phyloP scores from a whole-genome alignment of 2,113 vertebrate species.

The Eudorcas thomsonii region DNA sequence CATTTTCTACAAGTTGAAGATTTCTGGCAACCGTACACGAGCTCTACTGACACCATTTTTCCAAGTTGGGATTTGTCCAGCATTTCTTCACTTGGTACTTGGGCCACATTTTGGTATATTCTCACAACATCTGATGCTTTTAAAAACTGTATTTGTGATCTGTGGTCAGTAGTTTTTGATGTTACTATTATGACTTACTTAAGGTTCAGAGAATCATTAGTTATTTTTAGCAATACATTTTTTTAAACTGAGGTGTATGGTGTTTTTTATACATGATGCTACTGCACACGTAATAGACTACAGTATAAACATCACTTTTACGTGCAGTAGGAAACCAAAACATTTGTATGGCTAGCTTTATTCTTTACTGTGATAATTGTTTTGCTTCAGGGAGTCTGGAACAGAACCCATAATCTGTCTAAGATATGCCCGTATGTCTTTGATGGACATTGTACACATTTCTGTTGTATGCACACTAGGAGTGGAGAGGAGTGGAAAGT shows the following conservation, averaged over 20 bases:
- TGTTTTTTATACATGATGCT: background rate
- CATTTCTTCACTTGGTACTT: background rate
- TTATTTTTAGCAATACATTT: background rate
- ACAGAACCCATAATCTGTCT: background rate
- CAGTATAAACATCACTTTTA: background rate
- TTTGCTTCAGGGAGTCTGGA: background rate
- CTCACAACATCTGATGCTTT: background rate
- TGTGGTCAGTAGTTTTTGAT: background rate
- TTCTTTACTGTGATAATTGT: background rate
- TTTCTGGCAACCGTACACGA: background rate
- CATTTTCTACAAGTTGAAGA: background rate
- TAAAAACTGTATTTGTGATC: background rate
- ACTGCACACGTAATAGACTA: background rate
- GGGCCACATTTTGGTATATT: no score
- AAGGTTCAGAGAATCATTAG: background rate
- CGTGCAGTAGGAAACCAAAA: background rate
- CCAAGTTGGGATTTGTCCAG: background rate
- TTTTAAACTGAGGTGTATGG: background rate
- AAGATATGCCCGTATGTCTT: background rate
- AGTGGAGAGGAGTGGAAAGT: background rate
- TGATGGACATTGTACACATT: rapidly evolving
- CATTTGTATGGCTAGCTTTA: background rate
- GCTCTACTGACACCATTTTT: background rate
- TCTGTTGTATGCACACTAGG: background rate
- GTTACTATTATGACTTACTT: background rate